Percentiles rank a stretch among this genome's conserved stretches.
phyloP scores from a whole-genome alignment of 2,113 vertebrate species.

The Ascaphus truei region DNA sequence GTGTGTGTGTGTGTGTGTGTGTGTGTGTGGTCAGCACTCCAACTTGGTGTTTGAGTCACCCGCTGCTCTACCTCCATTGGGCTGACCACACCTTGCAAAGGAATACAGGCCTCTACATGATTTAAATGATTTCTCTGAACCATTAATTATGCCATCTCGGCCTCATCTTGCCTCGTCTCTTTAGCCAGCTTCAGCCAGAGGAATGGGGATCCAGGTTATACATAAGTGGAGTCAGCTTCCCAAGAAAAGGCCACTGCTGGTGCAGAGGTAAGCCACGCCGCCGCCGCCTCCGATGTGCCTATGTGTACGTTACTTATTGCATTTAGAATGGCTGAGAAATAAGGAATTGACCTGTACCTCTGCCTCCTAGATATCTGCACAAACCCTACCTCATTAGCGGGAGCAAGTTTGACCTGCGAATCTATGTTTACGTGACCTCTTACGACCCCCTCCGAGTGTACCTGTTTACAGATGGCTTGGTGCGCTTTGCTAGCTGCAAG shows the following conservation, averaged over 20 bases:
- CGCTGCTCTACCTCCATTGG: too few species aligned
- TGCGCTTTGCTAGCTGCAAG: slow-evolving; percentile 98
- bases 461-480: slow-evolving; percentile 90
- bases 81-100: too few species aligned
- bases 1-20: too few species aligned
- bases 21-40: too few species aligned
- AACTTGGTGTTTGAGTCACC: too few species aligned
- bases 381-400: slow-evolving; percentile 97
- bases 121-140: slow-evolving; percentile 1
- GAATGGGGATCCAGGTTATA: slow-evolving; percentile 95
- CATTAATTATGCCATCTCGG: slow-evolving; percentile 1
- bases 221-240: slow-evolving; percentile 97
- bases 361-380: slow-evolving; percentile 78
- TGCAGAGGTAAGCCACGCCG: slow-evolving; percentile 95
- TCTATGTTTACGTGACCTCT: slow-evolving; percentile 92
- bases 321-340: too few species aligned
- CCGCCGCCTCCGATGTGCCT: too few species aligned
- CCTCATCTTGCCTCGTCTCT: background rate
- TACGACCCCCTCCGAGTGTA: slow-evolving; percentile 92
- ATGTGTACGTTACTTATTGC: too few species aligned
- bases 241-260: slow-evolving; percentile 84
- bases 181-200: slow-evolving; percentile 92
- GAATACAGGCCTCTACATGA: too few species aligned
- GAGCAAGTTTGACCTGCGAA: slow-evolving; percentile 93
- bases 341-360: background rate